Percentiles rank a stretch among this genome's conserved stretches.
phyloP scores from a whole-genome alignment of 2,888 invertebrate genomes.

The Drosophila incognita region DNA sequence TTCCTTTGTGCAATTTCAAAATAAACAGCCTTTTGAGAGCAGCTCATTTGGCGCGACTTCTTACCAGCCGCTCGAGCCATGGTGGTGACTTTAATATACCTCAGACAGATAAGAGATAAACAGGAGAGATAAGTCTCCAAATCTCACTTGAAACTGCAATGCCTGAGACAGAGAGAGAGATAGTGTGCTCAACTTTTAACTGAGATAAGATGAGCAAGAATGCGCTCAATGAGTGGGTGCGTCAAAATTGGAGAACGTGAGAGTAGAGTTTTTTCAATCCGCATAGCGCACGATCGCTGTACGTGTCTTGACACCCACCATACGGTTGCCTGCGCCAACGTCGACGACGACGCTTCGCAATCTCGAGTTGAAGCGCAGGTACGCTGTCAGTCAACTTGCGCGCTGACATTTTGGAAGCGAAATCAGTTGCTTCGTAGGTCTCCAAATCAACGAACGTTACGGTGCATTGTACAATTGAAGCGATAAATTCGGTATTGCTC shows the following conservation, averaged over 20 bases:
- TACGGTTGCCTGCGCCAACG: constrained; percentile 9
- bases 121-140: constrained; percentile 7
- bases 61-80: constrained; percentile 35
- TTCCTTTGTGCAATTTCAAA: constrained; percentile 28
- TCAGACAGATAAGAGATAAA: constrained; percentile 16
- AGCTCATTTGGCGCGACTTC: constrained; percentile 54
- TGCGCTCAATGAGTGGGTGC: constrained; percentile 4
- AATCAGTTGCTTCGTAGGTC: constrained; percentile 71
- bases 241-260: not conserved
- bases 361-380: constrained; percentile 32
- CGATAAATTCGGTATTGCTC: constrained; percentile 20
- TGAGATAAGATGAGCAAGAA: constrained; percentile 9
- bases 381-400: constrained; percentile 63
- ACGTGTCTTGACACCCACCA: constrained; percentile 46
- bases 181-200: not conserved
- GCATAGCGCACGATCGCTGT: constrained; percentile 46
- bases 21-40: constrained; percentile 41
- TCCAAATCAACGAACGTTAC: constrained; percentile 60
- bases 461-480: constrained; percentile 43
- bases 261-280: not conserved
- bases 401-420: constrained; percentile 45
- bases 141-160: not conserved
- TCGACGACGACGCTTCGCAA: constrained; percentile 20
- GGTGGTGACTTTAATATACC: constrained; percentile 29
- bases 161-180: not conserved